Percentiles rank a stretch among this genome's conserved stretches.
phyloP scores from a whole-genome alignment of 2,888 invertebrate genomes.

The Aphelenchoides bicaudatus region DNA sequence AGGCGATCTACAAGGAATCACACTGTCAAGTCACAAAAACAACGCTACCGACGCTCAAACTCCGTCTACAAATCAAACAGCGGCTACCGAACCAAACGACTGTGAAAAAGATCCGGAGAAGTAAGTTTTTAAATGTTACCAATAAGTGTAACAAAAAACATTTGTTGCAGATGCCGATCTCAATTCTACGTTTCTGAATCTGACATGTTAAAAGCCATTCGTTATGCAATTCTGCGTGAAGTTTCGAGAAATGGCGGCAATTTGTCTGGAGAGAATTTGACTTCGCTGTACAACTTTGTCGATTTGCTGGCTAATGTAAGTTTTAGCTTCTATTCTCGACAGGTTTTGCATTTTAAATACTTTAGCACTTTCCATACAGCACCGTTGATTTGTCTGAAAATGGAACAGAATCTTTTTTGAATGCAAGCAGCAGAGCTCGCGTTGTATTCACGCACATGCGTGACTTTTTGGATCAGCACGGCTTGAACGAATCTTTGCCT shows the following conservation, averaged over 20 bases:
- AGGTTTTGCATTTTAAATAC: neutral
- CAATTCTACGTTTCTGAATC: conserved; percentile 55
- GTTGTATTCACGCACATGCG: conserved; percentile 42
- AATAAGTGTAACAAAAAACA: neutral
- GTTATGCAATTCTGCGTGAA: conserved; percentile 41
- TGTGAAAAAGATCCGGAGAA: conserved; percentile 44
- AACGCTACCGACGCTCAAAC: conserved; percentile 23
- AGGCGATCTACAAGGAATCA: conserved; percentile 12
- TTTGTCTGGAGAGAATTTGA: conserved; percentile 49
- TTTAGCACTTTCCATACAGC: conserved; percentile 35
- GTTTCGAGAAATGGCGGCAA: conserved; percentile 38
- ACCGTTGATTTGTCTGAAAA: conserved; percentile 22
- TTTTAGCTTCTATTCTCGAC: too few species aligned
- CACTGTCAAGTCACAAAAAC: conserved; percentile 19
- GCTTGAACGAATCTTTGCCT: conserved; percentile 35
- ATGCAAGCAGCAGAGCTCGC: conserved; percentile 36
- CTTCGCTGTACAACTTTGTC: conserved; percentile 53
- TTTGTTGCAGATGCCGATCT: conserved; percentile 42
- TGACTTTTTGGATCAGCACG: conserved; percentile 47
- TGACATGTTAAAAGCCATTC: conserved; percentile 58
- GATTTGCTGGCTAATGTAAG: conserved; percentile 44
- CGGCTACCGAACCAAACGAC: conserved; percentile 19
- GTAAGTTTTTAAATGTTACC: conserved; percentile 21
- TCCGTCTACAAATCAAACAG: conserved; percentile 2
- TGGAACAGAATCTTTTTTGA: conserved; percentile 25